Conservation (phyloP, 2,113 vertebrate genomes). For the Pseudopipra pipra region DNA sequence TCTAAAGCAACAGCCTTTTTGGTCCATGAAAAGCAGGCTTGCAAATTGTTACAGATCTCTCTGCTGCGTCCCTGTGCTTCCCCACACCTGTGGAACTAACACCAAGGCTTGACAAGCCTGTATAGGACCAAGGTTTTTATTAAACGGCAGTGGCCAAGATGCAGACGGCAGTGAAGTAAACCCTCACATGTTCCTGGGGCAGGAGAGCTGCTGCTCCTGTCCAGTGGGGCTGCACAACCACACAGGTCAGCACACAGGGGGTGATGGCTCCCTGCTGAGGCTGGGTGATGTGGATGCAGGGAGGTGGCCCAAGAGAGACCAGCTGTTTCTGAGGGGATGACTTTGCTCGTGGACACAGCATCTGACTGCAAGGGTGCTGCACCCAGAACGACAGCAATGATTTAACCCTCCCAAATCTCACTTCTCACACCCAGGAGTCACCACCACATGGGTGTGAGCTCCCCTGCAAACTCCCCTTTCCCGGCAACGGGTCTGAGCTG, state of each 20-base stretch:
- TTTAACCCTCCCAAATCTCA: neutral
- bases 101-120: neutral
- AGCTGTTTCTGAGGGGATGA: neutral
- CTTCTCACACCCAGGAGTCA: accelerated
- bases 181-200: neutral
- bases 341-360: neutral
- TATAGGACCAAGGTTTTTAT: neutral
- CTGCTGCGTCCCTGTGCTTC: neutral
- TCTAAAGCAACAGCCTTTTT: neutral
- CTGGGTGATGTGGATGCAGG: neutral
- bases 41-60: neutral
- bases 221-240: accelerated
- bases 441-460: accelerated
- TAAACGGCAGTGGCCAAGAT: neutral
- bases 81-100: neutral
- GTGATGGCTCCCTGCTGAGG: neutral
- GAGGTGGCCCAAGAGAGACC: neutral
- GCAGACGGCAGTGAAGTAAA: neutral
- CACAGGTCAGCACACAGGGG: accelerated
- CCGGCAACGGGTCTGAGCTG: neutral
- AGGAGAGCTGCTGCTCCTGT: neutral
- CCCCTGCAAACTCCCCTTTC: neutral
- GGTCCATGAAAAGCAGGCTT: neutral
- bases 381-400: accelerated
- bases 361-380: neutral